A percentile compares a stretch with the other conserved stretches of the same genome.
Conservation (phyloP, 2,113 vertebrate species). For the Tringa solitaria region DNA sequence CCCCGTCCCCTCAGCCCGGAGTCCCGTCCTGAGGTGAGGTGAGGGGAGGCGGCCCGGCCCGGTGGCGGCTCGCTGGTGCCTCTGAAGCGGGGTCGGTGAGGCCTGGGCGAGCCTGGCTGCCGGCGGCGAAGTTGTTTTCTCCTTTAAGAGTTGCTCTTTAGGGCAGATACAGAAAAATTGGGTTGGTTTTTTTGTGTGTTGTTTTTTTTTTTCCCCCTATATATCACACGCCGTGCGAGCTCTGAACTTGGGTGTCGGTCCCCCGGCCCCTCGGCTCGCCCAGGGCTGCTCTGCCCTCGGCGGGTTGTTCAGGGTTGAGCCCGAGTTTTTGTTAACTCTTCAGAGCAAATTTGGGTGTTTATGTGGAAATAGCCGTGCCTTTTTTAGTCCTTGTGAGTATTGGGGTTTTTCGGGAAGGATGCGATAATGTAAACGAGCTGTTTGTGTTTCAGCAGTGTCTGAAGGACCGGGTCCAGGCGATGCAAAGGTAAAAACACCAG, state of each 20-base stretch:
- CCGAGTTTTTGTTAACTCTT: neutral
- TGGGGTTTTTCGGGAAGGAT: neutral
- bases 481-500: neutral
- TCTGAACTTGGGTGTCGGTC: too few relatives aligned
- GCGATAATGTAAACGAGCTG: neutral
- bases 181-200: neutral
- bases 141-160: neutral
- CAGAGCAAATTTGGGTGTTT: neutral
- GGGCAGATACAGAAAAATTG: neutral
- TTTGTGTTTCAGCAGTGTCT: neutral
- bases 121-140: neutral
- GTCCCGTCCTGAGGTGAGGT: neutral
- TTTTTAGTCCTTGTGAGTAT: rapidly evolving
- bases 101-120: neutral
- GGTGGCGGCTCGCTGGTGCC: neutral
- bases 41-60: neutral
- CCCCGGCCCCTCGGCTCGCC: neutral
- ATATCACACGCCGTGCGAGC: neutral
- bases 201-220: neutral
- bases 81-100: neutral
- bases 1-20: neutral
- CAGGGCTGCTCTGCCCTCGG: neutral
- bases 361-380: neutral
- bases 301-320: neutral
- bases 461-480: neutral